Conservation (phyloP, 2,888 invertebrate species). For the Conistra vaccinii region DNA sequence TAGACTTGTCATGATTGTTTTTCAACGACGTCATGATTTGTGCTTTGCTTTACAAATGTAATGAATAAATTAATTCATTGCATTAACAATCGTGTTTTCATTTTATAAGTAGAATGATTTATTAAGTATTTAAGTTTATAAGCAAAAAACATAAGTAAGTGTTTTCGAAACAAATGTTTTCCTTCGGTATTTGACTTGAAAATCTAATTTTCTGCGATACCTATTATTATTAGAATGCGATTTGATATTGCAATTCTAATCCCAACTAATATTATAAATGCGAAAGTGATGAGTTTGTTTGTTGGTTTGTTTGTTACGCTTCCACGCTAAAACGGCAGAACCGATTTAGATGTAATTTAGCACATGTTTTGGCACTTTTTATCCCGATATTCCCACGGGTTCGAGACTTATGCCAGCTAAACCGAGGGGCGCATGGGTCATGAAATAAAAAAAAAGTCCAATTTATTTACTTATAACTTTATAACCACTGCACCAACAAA, state of each 20-base stretch:
- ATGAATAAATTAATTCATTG: not conserved
- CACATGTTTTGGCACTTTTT: no score
- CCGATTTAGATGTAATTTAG: no score
- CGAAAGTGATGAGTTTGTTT: no score
- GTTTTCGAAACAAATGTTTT: not conserved
- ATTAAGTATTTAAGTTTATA: not conserved
- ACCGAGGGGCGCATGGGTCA: not conserved
- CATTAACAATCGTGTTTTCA: not conserved
- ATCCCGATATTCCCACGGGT: no score
- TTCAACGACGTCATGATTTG: not conserved
- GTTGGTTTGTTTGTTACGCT: no score
- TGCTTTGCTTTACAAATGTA: not conserved
- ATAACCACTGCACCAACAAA: no score
- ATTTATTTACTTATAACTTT: not conserved
- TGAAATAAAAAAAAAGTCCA: not conserved
- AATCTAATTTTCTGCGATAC: no score
- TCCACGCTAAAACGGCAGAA: no score
- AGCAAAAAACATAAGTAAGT: not conserved
- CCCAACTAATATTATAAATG: no score
- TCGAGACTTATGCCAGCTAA: no score
- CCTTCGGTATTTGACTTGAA: not conserved
- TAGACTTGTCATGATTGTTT: slow-evolving; percentile 19
- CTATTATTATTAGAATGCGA: no score
- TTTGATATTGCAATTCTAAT: not conserved
- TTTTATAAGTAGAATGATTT: not conserved